Evolutionary conservation across 2,113 vertebrate genomes (phyloP), one percentile per base, ranked within the genome.

Genomic region (Coptodon bakossiorum): DNA sequence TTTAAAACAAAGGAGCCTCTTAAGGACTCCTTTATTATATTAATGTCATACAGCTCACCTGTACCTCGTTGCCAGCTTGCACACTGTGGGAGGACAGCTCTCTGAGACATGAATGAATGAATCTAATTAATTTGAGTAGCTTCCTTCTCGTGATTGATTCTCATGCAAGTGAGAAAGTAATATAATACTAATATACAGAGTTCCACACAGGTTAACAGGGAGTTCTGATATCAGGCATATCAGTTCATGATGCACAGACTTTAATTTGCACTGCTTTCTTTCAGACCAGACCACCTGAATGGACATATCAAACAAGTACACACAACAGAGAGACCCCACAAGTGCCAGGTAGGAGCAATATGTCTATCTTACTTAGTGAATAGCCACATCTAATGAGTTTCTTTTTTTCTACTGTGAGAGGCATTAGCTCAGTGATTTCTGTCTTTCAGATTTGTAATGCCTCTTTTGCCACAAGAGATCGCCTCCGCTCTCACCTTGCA

Each of bases 291-390:
- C 93, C 99, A 99, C 92, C 96, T 99, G 94, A 99, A 99, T 7
- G 98, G 98, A 96, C 99, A 99, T 92, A 99, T 99, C 96, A 99
- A 99, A 95, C 98, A 99, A 96, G 98, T 99, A 95, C 98, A 99
- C 93, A 99, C 99, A 80, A 98, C 98, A 91, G 99, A 99, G 96
- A 98, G 99, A 97, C 99, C 99, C 95, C 98, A 99, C 97, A 99
- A 99, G 95, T 99, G 99, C 97, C 98, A 99, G 98, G 99, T 99
- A 97, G 12, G 9, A 36, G 81, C 16, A 4, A 27, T 24, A 6
- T 31, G 17, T 27, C 9, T 54, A 3, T 24, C 7, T 66, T n/a
- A 10, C 10, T 36, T 29, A 48, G 22, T 9, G 45, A 61, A 71
- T 86, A 59, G 6, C 2, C n/a, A 6, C 9, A 43, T 29, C 4